Evolutionary conservation across 2,797 vertebrate genomes (phyloP).

Genomic region (Hydrocynus forskahlii): DNA sequence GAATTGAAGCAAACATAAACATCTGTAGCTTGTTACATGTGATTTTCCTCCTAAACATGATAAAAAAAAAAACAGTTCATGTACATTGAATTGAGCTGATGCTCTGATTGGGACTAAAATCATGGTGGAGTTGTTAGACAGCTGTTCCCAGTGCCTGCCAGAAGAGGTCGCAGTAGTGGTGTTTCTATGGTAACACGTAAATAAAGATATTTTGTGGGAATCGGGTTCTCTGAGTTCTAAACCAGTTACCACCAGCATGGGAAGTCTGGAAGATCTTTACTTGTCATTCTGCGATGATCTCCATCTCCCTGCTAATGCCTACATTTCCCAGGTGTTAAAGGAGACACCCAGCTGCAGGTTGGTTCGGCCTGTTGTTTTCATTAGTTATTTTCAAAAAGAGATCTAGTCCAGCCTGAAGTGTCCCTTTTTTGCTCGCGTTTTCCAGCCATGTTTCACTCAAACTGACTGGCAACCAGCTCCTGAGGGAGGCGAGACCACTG

Average conservation of each 20-base stretch:
- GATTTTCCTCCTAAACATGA: background rate
- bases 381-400: background rate
- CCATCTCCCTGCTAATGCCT: constrained; percentile 66
- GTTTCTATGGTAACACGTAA: constrained; percentile 47
- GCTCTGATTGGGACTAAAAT: background rate
- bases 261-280: constrained; percentile 64
- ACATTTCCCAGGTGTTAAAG: constrained; percentile 70
- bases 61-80: background rate
- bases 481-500: constrained; percentile 70
- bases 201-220: background rate
- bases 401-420: too few species aligned
- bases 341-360: constrained; percentile 59
- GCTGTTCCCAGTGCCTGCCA: background rate
- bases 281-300: constrained; percentile 68
- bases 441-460: constrained; percentile 68
- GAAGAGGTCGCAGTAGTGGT: background rate
- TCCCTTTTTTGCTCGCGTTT: background rate
- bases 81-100: background rate
- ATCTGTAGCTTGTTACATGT: background rate
- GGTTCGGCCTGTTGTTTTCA: background rate
- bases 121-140: background rate
- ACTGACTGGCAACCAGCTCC: constrained; percentile 77
- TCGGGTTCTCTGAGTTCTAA: background rate
- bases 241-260: constrained; percentile 4
- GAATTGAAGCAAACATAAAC: background rate